Conservation (phyloP, 1,140 invertebrate species). For the Formica selysi region DNA sequence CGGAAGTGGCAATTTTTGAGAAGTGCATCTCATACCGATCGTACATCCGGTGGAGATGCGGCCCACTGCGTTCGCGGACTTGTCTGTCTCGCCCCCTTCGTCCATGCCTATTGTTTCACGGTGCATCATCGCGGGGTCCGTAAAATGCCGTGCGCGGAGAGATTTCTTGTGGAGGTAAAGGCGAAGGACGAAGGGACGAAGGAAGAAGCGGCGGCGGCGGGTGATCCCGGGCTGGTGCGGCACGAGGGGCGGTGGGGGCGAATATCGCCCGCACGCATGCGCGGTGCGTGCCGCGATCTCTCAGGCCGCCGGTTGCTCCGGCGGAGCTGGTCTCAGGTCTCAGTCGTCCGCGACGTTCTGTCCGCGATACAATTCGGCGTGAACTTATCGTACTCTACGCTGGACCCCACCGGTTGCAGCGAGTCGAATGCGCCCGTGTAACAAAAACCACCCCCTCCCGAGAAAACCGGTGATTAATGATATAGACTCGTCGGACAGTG, state of each 20-base stretch:
- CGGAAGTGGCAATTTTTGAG: not conserved
- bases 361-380: conserved; percentile 84
- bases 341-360: conserved; percentile 86
- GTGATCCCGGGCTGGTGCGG: conserved; percentile 63
- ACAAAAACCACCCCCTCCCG: not conserved
- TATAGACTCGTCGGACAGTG: not conserved
- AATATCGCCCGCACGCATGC: conserved; percentile 82
- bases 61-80: conserved; percentile 42
- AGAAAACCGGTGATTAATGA: not conserved
- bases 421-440: not conserved
- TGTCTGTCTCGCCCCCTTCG: conserved; percentile 25
- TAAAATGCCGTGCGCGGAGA: conserved; percentile 37
- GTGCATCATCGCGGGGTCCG: conserved; percentile 39
- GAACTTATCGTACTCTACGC: conserved; percentile 28
- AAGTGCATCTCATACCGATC: not conserved
- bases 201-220: conserved; percentile 40
- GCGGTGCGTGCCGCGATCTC: conserved; percentile 82
- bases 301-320: conserved; percentile 72
- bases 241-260: conserved; percentile 71
- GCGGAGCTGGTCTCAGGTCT: conserved; percentile 66
- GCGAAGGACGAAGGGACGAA: conserved; percentile 65
- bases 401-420: not conserved
- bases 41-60: conserved; percentile 47
- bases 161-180: conserved; percentile 65
- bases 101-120: conserved; percentile 57